Evolutionary conservation across 2,797 vertebrate species (phyloP).

Genomic region (Spheniscus humboldti): DNA sequence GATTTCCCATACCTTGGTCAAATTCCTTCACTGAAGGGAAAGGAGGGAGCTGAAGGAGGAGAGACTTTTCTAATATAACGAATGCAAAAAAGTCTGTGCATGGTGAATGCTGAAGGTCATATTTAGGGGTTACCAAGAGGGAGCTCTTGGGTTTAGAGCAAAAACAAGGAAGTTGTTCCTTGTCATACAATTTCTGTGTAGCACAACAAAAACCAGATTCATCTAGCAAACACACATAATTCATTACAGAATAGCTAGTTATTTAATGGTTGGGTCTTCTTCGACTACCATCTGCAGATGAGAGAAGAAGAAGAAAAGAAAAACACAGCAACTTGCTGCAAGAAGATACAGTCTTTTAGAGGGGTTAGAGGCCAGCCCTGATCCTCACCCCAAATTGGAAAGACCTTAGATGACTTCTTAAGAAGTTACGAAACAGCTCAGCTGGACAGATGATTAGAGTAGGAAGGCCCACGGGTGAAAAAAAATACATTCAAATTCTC

Average conservation of each 20-base stretch:
- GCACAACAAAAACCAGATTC: neutral
- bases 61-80: neutral
- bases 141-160: neutral
- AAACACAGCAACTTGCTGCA: neutral
- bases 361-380: neutral
- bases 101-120: neutral
- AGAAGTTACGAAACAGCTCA: neutral
- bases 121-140: neutral
- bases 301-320: neutral
- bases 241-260: neutral
- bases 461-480: neutral
- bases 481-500: neutral
- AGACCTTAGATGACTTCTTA: neutral
- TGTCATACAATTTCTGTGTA: neutral
- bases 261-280: neutral
- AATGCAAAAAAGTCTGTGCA: neutral
- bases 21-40: neutral
- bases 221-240: neutral
- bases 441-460: neutral
- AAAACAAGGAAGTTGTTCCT: neutral
- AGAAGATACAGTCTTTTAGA: neutral
- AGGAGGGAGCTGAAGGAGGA: neutral
- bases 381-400: neutral
- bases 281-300: neutral
- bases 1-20: neutral